These are phyloP conservation scores for Cephalopholis sonnerati DNA, from an alignment of 2,113 vertebrate genomes.

Conservation along the genomic window DNA sequence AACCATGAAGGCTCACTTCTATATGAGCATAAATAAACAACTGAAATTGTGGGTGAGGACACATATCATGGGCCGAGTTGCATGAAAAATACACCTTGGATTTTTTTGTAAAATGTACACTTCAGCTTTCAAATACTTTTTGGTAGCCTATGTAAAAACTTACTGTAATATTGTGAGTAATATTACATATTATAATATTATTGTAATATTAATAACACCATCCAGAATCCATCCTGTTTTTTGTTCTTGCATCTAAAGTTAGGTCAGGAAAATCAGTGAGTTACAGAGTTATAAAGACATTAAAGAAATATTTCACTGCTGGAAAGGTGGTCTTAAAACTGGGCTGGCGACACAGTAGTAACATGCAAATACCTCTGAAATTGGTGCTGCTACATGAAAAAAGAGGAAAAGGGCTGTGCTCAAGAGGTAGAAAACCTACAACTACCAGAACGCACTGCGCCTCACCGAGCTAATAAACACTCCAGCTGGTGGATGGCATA, in stretches of 20 bases:
- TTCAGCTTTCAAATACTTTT: too few species aligned
- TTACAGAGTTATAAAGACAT: neutral
- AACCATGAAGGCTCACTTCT: slow-evolving; percentile 25
- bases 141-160: too few species aligned
- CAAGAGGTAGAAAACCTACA: too few species aligned
- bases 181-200: too few species aligned
- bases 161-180: neutral
- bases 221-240: neutral
- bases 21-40: slow-evolving; percentile 44
- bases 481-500: too few species aligned
- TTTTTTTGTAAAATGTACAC: neutral
- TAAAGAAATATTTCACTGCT: neutral
- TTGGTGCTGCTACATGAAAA: too few species aligned
- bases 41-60: slow-evolving; percentile 9
- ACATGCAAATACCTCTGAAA: too few species aligned
- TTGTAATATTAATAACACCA: neutral
- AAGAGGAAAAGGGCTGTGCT: too few species aligned
- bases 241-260: neutral
- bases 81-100: neutral
- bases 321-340: too few species aligned
- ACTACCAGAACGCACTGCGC: too few species aligned
- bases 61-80: neutral
- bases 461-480: too few species aligned
- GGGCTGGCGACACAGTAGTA: too few species aligned
- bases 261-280: neutral